Base-by-base conservation (phyloP, 2,888 invertebrate species). In the Callimorpha dominula region DNA sequence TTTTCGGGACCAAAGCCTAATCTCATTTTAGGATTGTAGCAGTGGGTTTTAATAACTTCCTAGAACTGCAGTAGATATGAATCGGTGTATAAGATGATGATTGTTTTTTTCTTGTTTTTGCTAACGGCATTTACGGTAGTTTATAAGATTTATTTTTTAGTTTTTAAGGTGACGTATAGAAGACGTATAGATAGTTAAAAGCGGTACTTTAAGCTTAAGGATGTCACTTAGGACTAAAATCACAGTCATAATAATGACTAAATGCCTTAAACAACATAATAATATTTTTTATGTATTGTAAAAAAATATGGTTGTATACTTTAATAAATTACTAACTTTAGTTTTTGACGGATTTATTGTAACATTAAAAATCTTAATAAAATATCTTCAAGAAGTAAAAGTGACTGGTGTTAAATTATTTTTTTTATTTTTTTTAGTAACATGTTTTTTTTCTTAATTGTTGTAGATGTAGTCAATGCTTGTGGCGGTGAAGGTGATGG, bases 401-500 rank as follows among this genome's bases (percentile, higher is more conserved):
- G 43, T 31, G 52, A 9, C 62, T 1, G 31, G 2, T 31, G 43
- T 43, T 67, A 67, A 43, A 43, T 14, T 14, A 4, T 42, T 63
- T 67, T 54, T 1, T 72, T 66, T 72, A 70, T 73, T 67, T 60
- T 50, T 65, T 70, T 70, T 40, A 63, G 52, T 93, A 91, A 92
- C 88, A 89, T 89, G 88, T 91, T 90, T 91, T 90, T n/a, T 93
- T 95, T 96, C 31, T 93, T 88, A 92, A 93, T 96, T 96, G 96
- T 97, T 97, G 96, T 97, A 97, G 97, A 97, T 97, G 97, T 97
- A 97, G 97, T 97, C 97, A 97, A 97, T 97, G 97, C 97, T 97
- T 97, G 96, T 97, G 97, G 97, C 97, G 97, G 97, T 97, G 97
- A 97, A 96, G 96, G 96, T 97, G 97, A 97, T 96, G 96, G 96